phyloP scores from a whole-genome alignment of 2,888 invertebrate species.

The Phanerotoma sp. region DNA sequence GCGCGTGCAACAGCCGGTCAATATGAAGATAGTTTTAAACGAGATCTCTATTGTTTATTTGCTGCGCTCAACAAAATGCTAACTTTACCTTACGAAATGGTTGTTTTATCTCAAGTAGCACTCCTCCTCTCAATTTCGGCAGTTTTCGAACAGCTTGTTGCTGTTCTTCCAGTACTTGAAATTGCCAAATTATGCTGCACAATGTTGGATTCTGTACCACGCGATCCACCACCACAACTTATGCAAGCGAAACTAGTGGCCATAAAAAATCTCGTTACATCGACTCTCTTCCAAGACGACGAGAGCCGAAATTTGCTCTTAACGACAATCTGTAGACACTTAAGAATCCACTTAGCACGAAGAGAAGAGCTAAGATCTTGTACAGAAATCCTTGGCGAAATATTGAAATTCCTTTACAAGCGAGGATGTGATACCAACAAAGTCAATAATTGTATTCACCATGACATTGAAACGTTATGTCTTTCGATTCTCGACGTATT shows the following conservation, averaged over 20 bases:
- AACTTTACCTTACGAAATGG: slow-evolving; percentile 69
- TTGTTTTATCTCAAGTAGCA: slow-evolving; percentile 80
- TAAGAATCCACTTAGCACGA: slow-evolving; percentile 78
- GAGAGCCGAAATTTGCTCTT: slow-evolving; percentile 84
- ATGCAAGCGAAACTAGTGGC: slow-evolving; percentile 81
- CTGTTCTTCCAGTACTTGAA: slow-evolving; percentile 74
- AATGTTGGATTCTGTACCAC: slow-evolving; percentile 76
- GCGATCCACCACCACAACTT: slow-evolving; percentile 68
- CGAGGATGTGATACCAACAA: slow-evolving; percentile 61
- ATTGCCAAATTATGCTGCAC: slow-evolving; percentile 76
- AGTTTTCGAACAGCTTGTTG: slow-evolving; percentile 78
- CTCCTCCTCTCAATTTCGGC: slow-evolving; percentile 79
- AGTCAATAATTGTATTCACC: slow-evolving; percentile 67
- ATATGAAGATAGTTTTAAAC: slow-evolving; percentile 82
- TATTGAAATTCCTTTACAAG: slow-evolving; percentile 69
- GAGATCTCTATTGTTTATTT: slow-evolving; percentile 80
- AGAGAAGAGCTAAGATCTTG: slow-evolving; percentile 82
- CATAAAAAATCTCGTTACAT: slow-evolving; percentile 77
- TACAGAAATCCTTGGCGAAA: slow-evolving; percentile 84
- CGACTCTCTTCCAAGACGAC: slow-evolving; percentile 72
- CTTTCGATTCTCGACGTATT: slow-evolving; percentile 79
- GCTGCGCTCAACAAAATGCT: slow-evolving; percentile 78
- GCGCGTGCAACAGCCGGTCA: slow-evolving; percentile 85
- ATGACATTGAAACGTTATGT: slow-evolving; percentile 82
- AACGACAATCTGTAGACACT: slow-evolving; percentile 80